Conservation (phyloP, 1,140 invertebrate species). For the Drosophila simulans region DNA sequence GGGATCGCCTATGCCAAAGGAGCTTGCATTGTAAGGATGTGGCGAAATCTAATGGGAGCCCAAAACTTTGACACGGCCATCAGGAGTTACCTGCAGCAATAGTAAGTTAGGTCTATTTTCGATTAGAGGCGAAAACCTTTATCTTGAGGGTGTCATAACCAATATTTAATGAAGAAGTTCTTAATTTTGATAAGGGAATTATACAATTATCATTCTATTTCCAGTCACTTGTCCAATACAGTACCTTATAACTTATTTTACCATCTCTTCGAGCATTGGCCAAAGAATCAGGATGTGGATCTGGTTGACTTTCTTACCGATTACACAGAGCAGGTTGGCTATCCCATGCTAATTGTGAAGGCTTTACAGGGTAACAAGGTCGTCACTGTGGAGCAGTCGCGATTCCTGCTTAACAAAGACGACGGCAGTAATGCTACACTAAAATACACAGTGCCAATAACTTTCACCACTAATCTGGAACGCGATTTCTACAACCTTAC, state of each 20-base stretch:
- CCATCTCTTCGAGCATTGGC: slow-evolving; percentile 51
- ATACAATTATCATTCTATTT: background rate
- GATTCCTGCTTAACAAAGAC: slow-evolving; percentile 85
- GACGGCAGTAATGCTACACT: slow-evolving; percentile 58
- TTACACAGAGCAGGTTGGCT: slow-evolving; percentile 96
- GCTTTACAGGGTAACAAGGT: background rate
- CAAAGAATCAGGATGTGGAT: slow-evolving; percentile 23
- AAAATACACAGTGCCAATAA: slow-evolving; percentile 88
- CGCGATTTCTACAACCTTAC: slow-evolving; percentile 85
- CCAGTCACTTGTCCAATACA: slow-evolving; percentile 47
- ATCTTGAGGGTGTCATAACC: background rate
- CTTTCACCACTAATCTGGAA: slow-evolving; percentile 85
- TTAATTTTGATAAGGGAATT: background rate
- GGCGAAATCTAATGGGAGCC: slow-evolving; percentile 88
- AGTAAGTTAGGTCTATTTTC: slow-evolving; percentile 70
- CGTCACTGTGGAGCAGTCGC: slow-evolving; percentile 78
- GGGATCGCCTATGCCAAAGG: slow-evolving; percentile 88
- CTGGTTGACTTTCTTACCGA: slow-evolving; percentile 86
- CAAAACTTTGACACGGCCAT: slow-evolving; percentile 88
- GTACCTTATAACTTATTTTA: slow-evolving; percentile 51
- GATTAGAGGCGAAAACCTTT: background rate
- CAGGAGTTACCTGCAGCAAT: slow-evolving; percentile 86
- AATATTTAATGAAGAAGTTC: too few species aligned
- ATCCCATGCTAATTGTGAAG: slow-evolving; percentile 90
- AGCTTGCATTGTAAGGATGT: slow-evolving; percentile 90